A percentile compares a stretch with the other conserved stretches of the same genome.
Conservation (phyloP, 1,140 invertebrate genomes). For the Ostrea edulis region DNA sequence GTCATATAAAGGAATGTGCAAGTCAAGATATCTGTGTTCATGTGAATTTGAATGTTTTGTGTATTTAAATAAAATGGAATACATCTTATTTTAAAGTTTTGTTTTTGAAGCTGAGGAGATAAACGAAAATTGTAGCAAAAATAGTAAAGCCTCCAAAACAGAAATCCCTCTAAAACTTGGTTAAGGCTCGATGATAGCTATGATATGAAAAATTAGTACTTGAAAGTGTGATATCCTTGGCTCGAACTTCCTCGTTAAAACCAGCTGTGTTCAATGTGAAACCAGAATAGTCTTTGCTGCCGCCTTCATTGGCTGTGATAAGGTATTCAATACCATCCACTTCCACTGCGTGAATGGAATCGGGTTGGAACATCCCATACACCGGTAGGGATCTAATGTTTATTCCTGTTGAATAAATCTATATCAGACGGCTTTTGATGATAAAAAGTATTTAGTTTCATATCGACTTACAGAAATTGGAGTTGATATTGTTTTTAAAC, state of each 20-base stretch:
- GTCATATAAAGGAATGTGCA: no score
- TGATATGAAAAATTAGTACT: not conserved
- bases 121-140: no score
- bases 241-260: constrained; percentile 53
- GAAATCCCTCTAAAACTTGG: no score
- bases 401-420: constrained; percentile 46
- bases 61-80: not conserved
- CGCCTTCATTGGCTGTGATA: constrained; percentile 63
- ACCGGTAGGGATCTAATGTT: constrained; percentile 56
- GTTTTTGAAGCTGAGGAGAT: not conserved
- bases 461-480: no score
- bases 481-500: no score
- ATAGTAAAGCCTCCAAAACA: no score
- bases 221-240: constrained; percentile 44
- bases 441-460: no score
- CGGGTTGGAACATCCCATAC: constrained; percentile 65
- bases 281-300: constrained; percentile 58
- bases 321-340: constrained; percentile 51
- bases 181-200: not conserved
- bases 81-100: not conserved
- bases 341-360: constrained; percentile 49
- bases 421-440: no score
- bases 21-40: no score
- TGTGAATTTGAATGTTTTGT: not conserved
- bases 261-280: constrained; percentile 22